These are phyloP conservation scores for Lapara coniferarum DNA, from an alignment of 2,888 invertebrate genomes.

Conservation along the genomic window DNA sequence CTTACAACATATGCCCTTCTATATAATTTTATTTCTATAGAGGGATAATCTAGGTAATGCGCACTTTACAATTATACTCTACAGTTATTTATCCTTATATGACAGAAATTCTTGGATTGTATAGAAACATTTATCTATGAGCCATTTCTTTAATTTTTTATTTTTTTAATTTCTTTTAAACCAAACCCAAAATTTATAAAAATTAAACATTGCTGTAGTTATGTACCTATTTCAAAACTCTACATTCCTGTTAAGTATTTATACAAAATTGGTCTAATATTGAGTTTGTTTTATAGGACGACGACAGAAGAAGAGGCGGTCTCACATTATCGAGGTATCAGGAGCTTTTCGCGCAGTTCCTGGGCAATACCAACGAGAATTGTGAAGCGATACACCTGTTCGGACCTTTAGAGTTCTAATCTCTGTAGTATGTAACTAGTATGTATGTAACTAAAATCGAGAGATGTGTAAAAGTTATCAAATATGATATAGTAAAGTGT, in stretches of 20 bases:
- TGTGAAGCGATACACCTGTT: conserved; percentile 90
- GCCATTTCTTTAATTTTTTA: too few species aligned
- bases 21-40: too few species aligned
- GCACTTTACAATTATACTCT: too few species aligned
- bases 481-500: not conserved
- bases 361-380: conserved; percentile 89
- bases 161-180: too few species aligned
- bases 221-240: not conserved
- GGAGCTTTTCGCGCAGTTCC: conserved; percentile 91
- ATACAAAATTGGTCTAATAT: not conserved
- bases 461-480: not conserved
- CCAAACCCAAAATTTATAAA: too few species aligned
- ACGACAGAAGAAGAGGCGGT: conserved; percentile 91
- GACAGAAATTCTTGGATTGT: too few species aligned
- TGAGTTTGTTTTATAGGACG: conserved; percentile 85
- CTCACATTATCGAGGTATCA: conserved; percentile 90
- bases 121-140: too few species aligned
- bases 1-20: too few species aligned
- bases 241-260: not conserved
- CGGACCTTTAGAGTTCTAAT: conserved; percentile 86
- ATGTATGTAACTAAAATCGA: not conserved
- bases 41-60: too few species aligned
- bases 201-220: too few species aligned
- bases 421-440: not conserved
- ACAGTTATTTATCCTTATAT: too few species aligned